A percentile compares a stretch with the other conserved stretches of the same genome.
Evolutionary conservation across 2,888 invertebrate species (phyloP).

Genomic region (Thera britannica): DNA sequence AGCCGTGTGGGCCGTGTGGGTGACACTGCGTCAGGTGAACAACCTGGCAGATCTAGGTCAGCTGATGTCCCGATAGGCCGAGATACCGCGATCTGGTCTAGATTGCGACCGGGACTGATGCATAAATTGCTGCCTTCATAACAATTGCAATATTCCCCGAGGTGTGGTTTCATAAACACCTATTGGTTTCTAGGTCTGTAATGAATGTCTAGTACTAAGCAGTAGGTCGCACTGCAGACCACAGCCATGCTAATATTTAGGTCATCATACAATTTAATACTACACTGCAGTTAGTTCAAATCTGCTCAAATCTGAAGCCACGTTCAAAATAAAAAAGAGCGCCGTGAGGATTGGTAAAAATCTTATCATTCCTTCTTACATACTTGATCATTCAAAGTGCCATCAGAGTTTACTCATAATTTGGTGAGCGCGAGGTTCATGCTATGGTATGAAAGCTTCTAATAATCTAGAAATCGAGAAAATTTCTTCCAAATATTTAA

Average conservation of each 20-base stretch:
- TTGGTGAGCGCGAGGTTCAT: no score
- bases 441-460: no score
- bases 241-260: not conserved
- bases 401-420: no score
- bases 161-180: conserved; percentile 14
- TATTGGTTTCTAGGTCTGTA: conserved; percentile 11
- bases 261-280: no score
- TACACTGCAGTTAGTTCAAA: no score
- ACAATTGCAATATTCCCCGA: conserved; percentile 15
- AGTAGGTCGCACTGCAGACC: not conserved
- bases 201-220: not conserved
- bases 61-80: conserved; percentile 32
- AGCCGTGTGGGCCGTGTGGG: conserved; percentile 1
- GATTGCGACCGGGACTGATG: conserved; percentile 20
- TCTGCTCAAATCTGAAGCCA: no score
- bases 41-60: conserved; percentile 31
- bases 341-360: no score
- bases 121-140: conserved; percentile 16
- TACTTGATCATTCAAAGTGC: no score
- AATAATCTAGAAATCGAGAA: no score
- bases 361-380: no score
- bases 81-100: conserved; percentile 35
- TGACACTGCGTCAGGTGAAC: conserved; percentile 13
- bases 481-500: no score
- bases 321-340: no score